phyloP scores from a whole-genome alignment of 2,888 invertebrate species.

The Seira sanloemensis region DNA sequence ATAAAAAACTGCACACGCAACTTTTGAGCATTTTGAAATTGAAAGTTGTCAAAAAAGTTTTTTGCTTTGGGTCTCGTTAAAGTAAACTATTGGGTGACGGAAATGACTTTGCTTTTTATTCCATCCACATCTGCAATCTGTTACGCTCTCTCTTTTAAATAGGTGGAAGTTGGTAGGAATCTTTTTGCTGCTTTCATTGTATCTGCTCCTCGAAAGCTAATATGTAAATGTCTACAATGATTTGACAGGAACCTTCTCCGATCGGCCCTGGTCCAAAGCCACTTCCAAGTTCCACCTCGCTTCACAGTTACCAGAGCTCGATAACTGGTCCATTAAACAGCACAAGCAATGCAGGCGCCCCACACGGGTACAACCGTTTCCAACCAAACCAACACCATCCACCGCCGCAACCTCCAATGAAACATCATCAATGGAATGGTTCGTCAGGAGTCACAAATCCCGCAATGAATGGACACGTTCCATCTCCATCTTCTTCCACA shows the following conservation, averaged over 20 bases:
- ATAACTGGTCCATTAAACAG: slow-evolving; percentile 49
- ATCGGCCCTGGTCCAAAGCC: slow-evolving; percentile 59
- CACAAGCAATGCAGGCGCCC: slow-evolving; percentile 63
- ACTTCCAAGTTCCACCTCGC: slow-evolving; percentile 53
- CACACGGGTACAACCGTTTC: slow-evolving; percentile 45
- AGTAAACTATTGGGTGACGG: too few species aligned
- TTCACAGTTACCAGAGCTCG: slow-evolving; percentile 63
- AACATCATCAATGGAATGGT: slow-evolving; percentile 65
- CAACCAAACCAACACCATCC: slow-evolving; percentile 43
- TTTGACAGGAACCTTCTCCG: slow-evolving; percentile 66
- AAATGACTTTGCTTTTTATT: too few species aligned
- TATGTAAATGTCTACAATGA: too few species aligned
- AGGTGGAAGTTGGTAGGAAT: too few species aligned
- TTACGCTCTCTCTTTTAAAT: too few species aligned
- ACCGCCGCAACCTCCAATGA: slow-evolving; percentile 53
- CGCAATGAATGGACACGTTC: slow-evolving; percentile 39
- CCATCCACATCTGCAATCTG: too few species aligned
- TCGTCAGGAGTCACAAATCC: slow-evolving; percentile 3
- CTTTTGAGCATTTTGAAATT: too few species aligned
- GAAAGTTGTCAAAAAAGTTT: too few species aligned
- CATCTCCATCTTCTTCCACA: slow-evolving; percentile 15
- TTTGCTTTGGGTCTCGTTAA: too few species aligned
- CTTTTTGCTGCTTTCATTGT: too few species aligned
- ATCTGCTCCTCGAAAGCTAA: too few species aligned
- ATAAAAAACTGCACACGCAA: too few species aligned